Percentiles rank a stretch among this genome's conserved stretches.
These are phyloP conservation scores for Torymus auratus DNA, from an alignment of 2,888 invertebrate species.

Conservation along the genomic window DNA sequence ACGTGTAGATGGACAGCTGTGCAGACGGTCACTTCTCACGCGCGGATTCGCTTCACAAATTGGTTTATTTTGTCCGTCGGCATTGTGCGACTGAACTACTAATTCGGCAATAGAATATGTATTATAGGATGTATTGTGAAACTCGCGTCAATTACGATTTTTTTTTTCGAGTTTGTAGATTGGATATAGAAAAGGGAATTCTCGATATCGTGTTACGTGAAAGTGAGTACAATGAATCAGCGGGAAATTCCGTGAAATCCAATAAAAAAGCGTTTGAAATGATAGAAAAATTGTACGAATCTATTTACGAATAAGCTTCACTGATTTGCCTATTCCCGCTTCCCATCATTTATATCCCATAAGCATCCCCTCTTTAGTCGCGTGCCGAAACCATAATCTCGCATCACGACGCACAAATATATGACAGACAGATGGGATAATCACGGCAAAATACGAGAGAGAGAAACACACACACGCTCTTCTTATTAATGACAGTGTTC, in stretches of 20 bases:
- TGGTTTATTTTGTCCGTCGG: slow-evolving; percentile 20
- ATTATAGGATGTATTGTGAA: background rate
- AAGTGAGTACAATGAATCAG: no score
- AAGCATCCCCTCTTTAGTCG: no score
- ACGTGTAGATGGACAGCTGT: slow-evolving; percentile 5
- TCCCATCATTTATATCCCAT: no score
- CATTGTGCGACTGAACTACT: background rate
- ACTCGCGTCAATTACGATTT: background rate
- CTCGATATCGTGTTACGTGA: no score
- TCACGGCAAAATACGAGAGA: no score
- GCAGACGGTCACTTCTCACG: background rate
- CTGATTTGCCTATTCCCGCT: background rate
- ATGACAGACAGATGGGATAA: slow-evolving; percentile 13
- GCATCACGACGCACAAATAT: background rate
- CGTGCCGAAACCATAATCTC: background rate
- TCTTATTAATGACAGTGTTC: slow-evolving; percentile 29
- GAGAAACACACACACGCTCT: background rate
- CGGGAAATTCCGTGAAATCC: no score
- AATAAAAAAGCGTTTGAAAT: no score
- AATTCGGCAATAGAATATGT: background rate
- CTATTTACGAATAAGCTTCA: no score
- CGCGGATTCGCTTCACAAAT: slow-evolving; percentile 18
- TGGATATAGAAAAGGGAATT: no score
- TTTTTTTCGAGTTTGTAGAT: no score
- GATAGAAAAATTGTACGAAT: no score